phyloP scores from a whole-genome alignment of 2,113 vertebrate species.

The Platycercus adscitus region DNA sequence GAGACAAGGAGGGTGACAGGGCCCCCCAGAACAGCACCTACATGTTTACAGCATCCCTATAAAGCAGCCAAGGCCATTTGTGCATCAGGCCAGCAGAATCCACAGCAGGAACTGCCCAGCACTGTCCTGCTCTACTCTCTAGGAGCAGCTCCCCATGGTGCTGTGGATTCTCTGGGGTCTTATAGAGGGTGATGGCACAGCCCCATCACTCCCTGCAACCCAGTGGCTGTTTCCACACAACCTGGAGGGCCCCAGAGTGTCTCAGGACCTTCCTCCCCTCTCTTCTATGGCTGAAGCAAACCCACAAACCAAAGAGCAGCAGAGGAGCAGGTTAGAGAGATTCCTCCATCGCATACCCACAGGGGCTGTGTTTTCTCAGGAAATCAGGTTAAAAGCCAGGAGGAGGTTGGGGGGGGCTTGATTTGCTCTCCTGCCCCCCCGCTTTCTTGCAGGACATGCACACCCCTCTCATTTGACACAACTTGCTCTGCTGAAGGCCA shows the following conservation, averaged over 20 bases:
- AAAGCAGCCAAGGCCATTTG: background rate
- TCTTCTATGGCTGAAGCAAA: background rate
- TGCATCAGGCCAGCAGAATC: background rate
- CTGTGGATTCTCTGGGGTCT: background rate
- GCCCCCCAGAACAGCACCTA: background rate
- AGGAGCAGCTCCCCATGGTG: accelerated
- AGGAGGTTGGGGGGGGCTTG: background rate
- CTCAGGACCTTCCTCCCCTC: background rate
- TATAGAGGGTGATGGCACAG: background rate
- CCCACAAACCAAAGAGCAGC: background rate
- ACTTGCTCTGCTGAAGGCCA: background rate
- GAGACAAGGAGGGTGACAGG: background rate
- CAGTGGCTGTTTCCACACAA: background rate
- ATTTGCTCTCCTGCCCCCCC: background rate
- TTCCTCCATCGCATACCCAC: accelerated
- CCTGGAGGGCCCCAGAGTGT: background rate
- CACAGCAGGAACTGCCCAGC: background rate
- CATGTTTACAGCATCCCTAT: background rate
- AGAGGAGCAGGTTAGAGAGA: background rate
- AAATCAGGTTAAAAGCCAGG: background rate
- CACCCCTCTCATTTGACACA: background rate
- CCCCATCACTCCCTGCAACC: accelerated
- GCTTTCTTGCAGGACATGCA: background rate
- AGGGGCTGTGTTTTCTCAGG: background rate
- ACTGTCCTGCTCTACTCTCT: background rate